phyloP scores from a whole-genome alignment of 2,797 vertebrate genomes.

The Pangasius djambal region DNA sequence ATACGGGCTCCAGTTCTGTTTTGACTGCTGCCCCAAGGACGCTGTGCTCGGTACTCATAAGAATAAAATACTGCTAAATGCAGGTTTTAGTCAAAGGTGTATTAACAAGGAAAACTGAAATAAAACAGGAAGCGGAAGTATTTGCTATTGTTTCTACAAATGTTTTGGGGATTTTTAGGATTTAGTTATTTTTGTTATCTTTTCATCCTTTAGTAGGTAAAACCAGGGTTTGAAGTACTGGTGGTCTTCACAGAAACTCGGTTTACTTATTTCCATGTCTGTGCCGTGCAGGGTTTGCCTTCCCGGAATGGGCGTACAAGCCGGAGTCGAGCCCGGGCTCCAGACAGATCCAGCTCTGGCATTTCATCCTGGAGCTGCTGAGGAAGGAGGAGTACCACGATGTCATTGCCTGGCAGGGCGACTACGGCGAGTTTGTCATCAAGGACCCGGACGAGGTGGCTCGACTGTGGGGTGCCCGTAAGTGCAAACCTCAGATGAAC shows the following conservation, averaged over 20 bases:
- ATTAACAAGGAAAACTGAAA: not conserved
- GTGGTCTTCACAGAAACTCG: not conserved
- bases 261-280: not conserved
- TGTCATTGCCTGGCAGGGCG: conserved; percentile 93
- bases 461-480: conserved; percentile 88
- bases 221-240: not conserved
- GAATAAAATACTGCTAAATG: not conserved
- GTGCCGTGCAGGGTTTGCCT: conserved; percentile 81
- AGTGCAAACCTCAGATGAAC: conserved; percentile 94
- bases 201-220: not conserved
- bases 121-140: not conserved
- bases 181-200: not conserved
- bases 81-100: not conserved
- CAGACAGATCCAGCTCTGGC: conserved; percentile 93
- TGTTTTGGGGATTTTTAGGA: not conserved
- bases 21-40: conserved; percentile 52
- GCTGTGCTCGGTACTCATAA: not conserved
- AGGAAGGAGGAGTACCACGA: conserved; percentile 91
- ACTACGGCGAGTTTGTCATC: conserved; percentile 94
- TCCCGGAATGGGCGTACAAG: conserved; percentile 94
- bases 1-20: conserved; percentile 26
- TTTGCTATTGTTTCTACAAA: not conserved
- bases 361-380: conserved; percentile 91
- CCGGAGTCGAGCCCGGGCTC: conserved; percentile 91
- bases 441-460: conserved; percentile 93